phyloP scores from a whole-genome alignment of 2,888 invertebrate genomes.

The Osedax frankpressi region DNA sequence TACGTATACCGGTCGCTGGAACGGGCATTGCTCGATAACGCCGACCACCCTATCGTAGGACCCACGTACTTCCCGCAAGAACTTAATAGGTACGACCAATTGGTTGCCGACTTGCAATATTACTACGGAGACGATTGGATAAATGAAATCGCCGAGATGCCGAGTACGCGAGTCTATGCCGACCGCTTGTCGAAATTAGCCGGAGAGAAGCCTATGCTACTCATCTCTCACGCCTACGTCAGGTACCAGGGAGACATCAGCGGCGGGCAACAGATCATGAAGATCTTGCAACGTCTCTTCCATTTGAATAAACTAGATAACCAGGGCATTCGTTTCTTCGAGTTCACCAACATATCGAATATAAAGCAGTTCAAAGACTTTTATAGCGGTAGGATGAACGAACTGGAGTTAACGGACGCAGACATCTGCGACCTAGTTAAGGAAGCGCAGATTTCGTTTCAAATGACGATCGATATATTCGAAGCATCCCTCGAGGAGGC shows the following conservation, averaged over 20 bases:
- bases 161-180: constrained; percentile 18
- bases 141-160: constrained; percentile 5
- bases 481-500: background rate
- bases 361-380: constrained; percentile 22
- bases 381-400: constrained; percentile 23
- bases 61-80: constrained; percentile 25
- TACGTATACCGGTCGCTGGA: constrained; percentile 25
- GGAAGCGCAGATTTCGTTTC: constrained; percentile 22
- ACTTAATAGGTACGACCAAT: constrained; percentile 18
- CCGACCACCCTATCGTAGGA: constrained; percentile 21
- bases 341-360: constrained; percentile 21
- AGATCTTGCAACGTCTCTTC: constrained; percentile 19
- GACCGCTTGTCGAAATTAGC: constrained; percentile 20
- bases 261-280: constrained; percentile 25
- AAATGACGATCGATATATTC: constrained; percentile 24
- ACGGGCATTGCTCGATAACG: constrained; percentile 17
- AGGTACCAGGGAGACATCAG: constrained; percentile 26
- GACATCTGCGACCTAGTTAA: constrained; percentile 5
- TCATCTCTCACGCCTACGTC: constrained; percentile 24
- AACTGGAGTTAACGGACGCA: constrained; percentile 14
- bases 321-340: constrained; percentile 24
- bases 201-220: constrained; percentile 17
- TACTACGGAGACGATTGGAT: constrained; percentile 24
- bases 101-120: constrained; percentile 22
- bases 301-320: constrained; percentile 10